A percentile compares a stretch with the other conserved stretches of the same genome.
Conservation (phyloP, 2,888 invertebrate species). For the Cataglyphis rosenhaueri region DNA sequence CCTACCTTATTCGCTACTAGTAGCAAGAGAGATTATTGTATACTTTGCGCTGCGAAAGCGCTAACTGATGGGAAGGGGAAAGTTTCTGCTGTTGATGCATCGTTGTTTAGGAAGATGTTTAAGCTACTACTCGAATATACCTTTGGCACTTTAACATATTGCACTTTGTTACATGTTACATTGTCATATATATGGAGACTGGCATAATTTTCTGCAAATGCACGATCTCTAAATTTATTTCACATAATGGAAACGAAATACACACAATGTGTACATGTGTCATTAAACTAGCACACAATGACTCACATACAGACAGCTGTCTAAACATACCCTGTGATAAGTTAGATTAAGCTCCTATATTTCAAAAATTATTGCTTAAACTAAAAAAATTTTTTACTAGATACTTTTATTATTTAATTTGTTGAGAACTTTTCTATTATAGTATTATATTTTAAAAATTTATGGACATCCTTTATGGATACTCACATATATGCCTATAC, state of each 20-base stretch:
- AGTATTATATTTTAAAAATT: no score
- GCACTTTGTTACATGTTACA: neutral
- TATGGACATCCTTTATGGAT: no score
- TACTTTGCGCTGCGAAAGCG: conserved; percentile 38
- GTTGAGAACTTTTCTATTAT: no score
- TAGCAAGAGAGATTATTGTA: conserved; percentile 75
- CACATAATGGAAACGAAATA: neutral
- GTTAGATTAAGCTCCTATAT: no score
- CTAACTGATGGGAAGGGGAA: neutral
- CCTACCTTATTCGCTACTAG: conserved; percentile 73
- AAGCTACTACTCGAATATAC: neutral
- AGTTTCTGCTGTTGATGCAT: conserved; percentile 1
- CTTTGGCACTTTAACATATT: conserved; percentile 2
- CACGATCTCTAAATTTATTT: neutral
- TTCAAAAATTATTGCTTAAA: no score
- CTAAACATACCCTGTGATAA: no score
- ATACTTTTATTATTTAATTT: no score
- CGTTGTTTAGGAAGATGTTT: conserved; percentile 22
- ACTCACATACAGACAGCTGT: no score
- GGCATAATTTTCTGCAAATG: conserved; percentile 5
- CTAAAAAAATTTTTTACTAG: no score
- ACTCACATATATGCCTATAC: neutral
- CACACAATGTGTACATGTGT: no score
- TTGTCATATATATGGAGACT: neutral
- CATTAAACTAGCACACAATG: no score